Conservation (phyloP, 2,888 invertebrate genomes). For the Rhogogaster chlorosoma region DNA sequence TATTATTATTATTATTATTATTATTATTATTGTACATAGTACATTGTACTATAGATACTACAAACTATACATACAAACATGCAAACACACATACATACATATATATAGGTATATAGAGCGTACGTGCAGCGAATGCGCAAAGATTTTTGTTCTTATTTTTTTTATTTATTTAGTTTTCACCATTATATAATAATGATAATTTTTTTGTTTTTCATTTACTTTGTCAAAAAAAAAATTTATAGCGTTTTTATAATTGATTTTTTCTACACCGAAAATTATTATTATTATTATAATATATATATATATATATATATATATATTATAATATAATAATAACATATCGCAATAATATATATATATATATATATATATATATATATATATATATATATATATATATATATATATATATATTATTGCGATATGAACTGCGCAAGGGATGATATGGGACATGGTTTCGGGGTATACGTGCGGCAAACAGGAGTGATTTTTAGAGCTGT, state of each 20-base stretch:
- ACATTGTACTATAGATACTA: not conserved
- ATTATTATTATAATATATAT: not conserved
- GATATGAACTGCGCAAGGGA: not conserved
- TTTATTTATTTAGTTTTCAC: not conserved
- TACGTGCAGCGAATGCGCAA: constrained; percentile 16
- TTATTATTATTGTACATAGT: constrained; percentile 19
- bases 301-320: not conserved
- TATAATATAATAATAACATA: too few species aligned
- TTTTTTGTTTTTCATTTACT: not conserved
- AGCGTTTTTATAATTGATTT: not conserved
- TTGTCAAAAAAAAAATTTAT: not conserved
- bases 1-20: constrained; percentile 12
- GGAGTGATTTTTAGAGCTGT: constrained; percentile 62
- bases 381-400: not conserved
- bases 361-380: not conserved
- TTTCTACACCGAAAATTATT: not conserved
- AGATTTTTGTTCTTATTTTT: not conserved
- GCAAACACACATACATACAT: not conserved
- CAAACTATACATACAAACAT: not conserved
- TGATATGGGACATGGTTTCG: not conserved
- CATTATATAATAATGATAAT: not conserved
- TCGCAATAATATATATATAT: too few species aligned
- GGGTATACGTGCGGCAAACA: constrained; percentile 37
- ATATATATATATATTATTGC: not conserved
- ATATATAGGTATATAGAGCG: not conserved